Conservation (phyloP, 2,113 vertebrate species). For the Grammomys surdaster region DNA sequence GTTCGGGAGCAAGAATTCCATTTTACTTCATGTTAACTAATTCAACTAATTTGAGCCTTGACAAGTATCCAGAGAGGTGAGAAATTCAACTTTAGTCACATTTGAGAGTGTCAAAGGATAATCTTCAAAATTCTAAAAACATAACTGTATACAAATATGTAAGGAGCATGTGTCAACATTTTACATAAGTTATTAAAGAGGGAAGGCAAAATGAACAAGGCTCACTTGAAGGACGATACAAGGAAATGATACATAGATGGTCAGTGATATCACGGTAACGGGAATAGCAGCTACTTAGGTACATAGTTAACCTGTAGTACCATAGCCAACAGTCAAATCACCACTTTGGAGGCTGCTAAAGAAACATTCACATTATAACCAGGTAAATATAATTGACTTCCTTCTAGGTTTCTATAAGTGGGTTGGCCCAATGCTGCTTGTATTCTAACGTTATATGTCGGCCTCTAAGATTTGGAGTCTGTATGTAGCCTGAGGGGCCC, state of each 20-base stretch:
- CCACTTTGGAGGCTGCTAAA: not conserved
- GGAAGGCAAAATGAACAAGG: slow-evolving; percentile 3
- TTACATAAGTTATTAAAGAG: slow-evolving; percentile 62
- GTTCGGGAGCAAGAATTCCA: not conserved
- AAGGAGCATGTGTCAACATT: slow-evolving; percentile 56
- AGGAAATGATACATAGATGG: not conserved
- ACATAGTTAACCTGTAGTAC: not conserved
- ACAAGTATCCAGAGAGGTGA: slow-evolving; percentile 9
- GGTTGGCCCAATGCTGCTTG: no score
- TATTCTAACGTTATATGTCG: no score
- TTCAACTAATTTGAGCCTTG: slow-evolving; percentile 44
- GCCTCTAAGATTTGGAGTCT: no score
- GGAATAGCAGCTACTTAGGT: not conserved
- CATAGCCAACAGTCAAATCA: not conserved
- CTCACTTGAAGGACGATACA: not conserved
- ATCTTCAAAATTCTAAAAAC: slow-evolving; percentile 71
- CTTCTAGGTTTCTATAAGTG: slow-evolving; percentile 8
- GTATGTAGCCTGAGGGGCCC: no score
- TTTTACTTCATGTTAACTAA: slow-evolving; percentile 17
- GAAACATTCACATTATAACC: not conserved
- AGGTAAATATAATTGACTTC: not conserved
- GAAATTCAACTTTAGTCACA: slow-evolving; percentile 64
- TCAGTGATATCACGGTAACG: not conserved
- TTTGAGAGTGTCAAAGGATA: slow-evolving; percentile 48
- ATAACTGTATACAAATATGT: slow-evolving; percentile 58